Percentiles rank a stretch among this genome's conserved stretches.
Conservation (phyloP, 2,113 vertebrate species). For the Ochotona curzoniae region DNA sequence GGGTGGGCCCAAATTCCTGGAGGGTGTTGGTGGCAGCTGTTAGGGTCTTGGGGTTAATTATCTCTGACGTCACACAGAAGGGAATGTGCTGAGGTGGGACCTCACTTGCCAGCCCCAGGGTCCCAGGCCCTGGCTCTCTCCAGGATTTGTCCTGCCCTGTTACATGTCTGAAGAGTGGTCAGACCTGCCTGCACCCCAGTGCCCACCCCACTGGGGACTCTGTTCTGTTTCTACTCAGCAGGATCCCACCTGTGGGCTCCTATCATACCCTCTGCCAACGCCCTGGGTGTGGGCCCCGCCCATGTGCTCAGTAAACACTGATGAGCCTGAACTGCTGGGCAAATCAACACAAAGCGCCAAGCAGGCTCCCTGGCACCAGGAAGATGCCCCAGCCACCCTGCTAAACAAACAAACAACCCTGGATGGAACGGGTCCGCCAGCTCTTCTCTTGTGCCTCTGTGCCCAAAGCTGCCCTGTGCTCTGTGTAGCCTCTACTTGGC, state of each 20-base stretch:
- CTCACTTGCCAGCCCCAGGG: background rate
- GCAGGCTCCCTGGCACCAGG: background rate
- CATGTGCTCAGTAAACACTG: slow-evolving; percentile 44
- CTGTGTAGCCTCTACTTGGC: too few species aligned
- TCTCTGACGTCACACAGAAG: slow-evolving; percentile 46
- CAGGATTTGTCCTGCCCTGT: background rate
- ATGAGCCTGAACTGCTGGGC: slow-evolving; percentile 41
- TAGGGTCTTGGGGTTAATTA: slow-evolving; percentile 69
- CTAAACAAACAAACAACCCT: slow-evolving; percentile 52
- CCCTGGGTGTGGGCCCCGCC: background rate
- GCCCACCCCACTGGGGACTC: background rate
- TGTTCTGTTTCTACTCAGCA: background rate
- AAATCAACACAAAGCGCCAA: slow-evolving; percentile 63
- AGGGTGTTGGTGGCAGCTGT: slow-evolving; percentile 56
- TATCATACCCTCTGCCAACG: background rate
- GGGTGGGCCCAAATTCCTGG: slow-evolving; percentile 70
- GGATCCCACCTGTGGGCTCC: background rate
- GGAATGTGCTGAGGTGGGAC: slow-evolving; percentile 76
- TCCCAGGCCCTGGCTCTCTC: background rate
- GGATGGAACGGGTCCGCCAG: background rate
- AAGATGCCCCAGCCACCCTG: slow-evolving; percentile 9
- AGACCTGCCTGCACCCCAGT: background rate
- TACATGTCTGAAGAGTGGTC: background rate
- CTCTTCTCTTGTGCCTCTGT: background rate
- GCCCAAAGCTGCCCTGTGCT: background rate